These are phyloP conservation scores for Myodes glareolus DNA, from an alignment of 2,113 vertebrate species.

Conservation along the genomic window DNA sequence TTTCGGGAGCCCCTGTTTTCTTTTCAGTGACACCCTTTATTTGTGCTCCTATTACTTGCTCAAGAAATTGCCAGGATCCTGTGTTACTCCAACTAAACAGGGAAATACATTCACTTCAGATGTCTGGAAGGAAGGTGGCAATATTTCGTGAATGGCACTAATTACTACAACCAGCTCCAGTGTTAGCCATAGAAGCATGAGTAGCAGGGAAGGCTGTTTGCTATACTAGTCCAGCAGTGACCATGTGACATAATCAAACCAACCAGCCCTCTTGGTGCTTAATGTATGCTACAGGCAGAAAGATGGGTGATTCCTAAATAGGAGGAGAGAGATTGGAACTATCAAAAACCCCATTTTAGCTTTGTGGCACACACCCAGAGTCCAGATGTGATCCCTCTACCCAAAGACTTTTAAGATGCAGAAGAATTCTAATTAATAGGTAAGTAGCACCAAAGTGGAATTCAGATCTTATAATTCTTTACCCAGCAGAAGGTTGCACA, in stretches of 20 bases:
- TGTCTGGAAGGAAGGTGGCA: neutral
- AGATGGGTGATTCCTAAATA: neutral
- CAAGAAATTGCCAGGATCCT: neutral
- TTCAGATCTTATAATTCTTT: constrained; percentile 25
- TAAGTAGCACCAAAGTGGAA: constrained; percentile 35
- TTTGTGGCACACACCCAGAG: neutral
- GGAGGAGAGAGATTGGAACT: neutral
- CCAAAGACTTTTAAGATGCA: neutral
- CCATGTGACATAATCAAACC: neutral
- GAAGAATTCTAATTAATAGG: constrained; percentile 46
- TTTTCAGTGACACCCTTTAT: neutral
- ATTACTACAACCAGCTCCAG: neutral
- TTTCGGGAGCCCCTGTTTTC: neutral
- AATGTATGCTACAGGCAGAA: neutral
- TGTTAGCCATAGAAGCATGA: neutral
- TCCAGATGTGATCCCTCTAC: constrained; percentile 5
- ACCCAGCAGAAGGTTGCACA: neutral
- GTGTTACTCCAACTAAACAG: neutral
- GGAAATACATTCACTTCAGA: neutral
- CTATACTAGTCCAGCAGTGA: neutral
- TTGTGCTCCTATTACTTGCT: neutral
- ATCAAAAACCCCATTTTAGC: neutral
- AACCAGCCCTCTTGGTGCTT: neutral
- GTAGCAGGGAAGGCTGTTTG: neutral
- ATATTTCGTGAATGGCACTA: neutral